phyloP scores from a whole-genome alignment of 2,113 vertebrate species.

The Phalacrocorax pelagicus region DNA sequence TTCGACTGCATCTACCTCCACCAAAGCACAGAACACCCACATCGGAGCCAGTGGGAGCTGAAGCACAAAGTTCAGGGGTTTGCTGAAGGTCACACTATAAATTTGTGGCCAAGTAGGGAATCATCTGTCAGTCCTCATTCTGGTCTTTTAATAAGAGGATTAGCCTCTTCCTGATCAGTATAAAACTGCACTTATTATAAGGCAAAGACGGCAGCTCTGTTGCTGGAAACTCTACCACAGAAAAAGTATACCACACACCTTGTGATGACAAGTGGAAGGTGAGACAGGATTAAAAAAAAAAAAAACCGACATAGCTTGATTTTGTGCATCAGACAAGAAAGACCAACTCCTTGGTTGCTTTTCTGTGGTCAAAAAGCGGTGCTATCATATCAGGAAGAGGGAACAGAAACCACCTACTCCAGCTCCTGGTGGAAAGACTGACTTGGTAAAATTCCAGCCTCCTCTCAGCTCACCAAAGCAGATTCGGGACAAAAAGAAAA shows the following conservation, averaged over 20 bases:
- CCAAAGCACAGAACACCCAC: neutral
- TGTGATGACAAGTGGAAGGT: neutral
- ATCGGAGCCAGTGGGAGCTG: neutral
- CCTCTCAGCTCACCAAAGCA: neutral
- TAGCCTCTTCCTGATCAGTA: neutral
- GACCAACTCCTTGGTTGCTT: neutral
- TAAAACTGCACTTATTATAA: neutral
- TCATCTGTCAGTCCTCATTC: neutral
- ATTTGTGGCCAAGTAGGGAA: conserved; percentile 2
- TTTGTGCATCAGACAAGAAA: neutral
- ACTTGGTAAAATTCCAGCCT: neutral
- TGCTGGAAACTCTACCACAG: neutral
- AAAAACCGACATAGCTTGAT: neutral
- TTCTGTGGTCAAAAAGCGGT: neutral
- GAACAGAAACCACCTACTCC: neutral
- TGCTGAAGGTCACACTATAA: neutral
- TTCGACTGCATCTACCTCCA: neutral
- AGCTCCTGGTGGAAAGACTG: neutral
- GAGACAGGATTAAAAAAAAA: neutral
- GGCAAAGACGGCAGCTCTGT: neutral
- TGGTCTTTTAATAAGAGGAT: conserved; percentile 20
- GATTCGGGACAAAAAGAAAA: neutral
- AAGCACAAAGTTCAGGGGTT: conserved; percentile 4
- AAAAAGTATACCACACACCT: neutral
- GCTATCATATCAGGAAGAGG: neutral